phyloP scores from a whole-genome alignment of 2,113 vertebrate species.

The Bungarus multicinctus region DNA sequence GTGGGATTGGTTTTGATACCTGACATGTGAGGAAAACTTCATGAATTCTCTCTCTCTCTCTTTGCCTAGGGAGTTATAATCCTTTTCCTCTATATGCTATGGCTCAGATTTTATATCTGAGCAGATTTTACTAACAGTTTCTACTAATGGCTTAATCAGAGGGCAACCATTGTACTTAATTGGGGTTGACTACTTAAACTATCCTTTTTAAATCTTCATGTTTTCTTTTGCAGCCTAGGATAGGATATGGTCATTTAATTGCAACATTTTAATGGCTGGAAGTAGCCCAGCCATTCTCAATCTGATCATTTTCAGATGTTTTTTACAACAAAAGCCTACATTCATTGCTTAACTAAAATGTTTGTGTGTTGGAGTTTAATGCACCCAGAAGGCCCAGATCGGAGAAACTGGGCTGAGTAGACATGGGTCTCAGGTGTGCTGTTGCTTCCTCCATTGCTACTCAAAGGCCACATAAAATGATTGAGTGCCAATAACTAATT shows the following conservation, averaged over 20 bases:
- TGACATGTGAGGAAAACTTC: not conserved
- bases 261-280: not conserved
- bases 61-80: not conserved
- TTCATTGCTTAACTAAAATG: not conserved
- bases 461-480: not conserved
- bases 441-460: not conserved
- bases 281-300: not conserved
- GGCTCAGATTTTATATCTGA: not conserved
- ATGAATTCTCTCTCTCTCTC: no score
- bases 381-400: not conserved
- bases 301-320: not conserved
- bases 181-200: not conserved
- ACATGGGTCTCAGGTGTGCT: not conserved
- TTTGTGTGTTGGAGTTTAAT: not conserved
- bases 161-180: not conserved
- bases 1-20: not conserved
- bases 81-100: not conserved
- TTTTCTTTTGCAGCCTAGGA: not conserved
- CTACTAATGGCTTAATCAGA: not conserved
- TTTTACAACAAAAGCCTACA: not conserved
- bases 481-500: not conserved
- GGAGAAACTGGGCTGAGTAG: not conserved
- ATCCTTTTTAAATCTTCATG: not conserved
- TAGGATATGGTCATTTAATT: not conserved
- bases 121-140: not conserved